Evolutionary conservation across 2,888 invertebrate genomes (phyloP).

Genomic region (Hemicrepidius hirtus): DNA sequence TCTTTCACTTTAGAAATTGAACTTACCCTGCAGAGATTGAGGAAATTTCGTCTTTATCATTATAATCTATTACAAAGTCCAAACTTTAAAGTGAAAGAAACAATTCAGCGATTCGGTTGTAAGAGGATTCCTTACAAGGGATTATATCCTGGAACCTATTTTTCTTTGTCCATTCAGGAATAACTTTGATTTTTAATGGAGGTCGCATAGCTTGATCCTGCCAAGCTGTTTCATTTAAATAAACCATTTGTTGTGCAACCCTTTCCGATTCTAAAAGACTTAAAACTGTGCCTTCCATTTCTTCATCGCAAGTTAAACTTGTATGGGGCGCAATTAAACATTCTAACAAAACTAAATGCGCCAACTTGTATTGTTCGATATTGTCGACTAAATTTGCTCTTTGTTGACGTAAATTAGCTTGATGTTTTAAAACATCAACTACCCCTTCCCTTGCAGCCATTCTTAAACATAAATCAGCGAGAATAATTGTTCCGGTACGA

Average conservation of each 20-base stretch:
- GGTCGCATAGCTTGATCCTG: slow-evolving; percentile 69
- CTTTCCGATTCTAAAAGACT: slow-evolving; percentile 61
- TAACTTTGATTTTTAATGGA: slow-evolving; percentile 25
- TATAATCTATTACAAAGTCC: too few relatives aligned
- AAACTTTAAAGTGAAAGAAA: too few relatives aligned
- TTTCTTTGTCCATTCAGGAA: slow-evolving; percentile 63
- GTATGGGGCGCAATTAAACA: slow-evolving; percentile 69
- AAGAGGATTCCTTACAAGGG: slow-evolving; percentile 61
- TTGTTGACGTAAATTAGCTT: slow-evolving; percentile 66
- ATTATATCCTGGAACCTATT: slow-evolving; percentile 68
- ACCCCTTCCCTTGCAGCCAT: slow-evolving; percentile 70
- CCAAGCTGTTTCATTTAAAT: slow-evolving; percentile 68
- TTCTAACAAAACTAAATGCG: slow-evolving; percentile 71
- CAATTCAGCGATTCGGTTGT: background rate
- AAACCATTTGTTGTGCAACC: slow-evolving; percentile 65
- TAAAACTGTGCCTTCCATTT: slow-evolving; percentile 61
- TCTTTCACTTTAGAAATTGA: too few relatives aligned
- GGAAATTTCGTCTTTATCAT: too few relatives aligned
- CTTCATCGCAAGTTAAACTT: slow-evolving; percentile 66
- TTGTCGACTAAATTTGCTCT: slow-evolving; percentile 70
- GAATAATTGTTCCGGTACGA: slow-evolving; percentile 77
- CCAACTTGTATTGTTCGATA: slow-evolving; percentile 71
- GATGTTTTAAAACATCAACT: slow-evolving; percentile 64
- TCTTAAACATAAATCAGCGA: slow-evolving; percentile 75
- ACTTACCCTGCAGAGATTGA: too few relatives aligned